Percentiles rank a stretch among this genome's conserved stretches.
These are phyloP conservation scores for Leiothrix lutea DNA, from an alignment of 2,113 vertebrate species.

Conservation along the genomic window DNA sequence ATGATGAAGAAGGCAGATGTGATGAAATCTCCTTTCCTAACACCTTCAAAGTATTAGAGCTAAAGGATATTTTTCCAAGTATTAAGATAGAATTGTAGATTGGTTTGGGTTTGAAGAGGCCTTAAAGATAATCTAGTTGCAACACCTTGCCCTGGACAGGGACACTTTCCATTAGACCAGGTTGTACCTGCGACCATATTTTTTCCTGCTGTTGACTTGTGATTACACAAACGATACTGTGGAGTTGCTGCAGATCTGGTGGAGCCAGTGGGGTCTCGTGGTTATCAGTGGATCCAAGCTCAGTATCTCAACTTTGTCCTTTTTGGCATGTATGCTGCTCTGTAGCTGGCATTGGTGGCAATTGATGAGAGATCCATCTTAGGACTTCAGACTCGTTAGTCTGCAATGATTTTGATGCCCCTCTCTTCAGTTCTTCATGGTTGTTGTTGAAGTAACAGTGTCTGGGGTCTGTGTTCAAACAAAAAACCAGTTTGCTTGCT, in stretches of 20 bases:
- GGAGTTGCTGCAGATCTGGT: neutral
- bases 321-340: fast-evolving
- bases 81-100: neutral
- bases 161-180: neutral
- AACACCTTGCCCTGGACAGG: neutral
- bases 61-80: neutral
- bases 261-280: neutral
- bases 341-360: neutral
- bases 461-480: neutral
- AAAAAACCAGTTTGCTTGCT: neutral
- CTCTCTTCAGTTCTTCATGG: neutral
- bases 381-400: neutral
- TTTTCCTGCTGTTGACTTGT: neutral
- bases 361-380: neutral
- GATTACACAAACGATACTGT: neutral
- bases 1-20: fast-evolving
- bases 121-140: neutral
- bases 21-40: neutral
- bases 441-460: neutral
- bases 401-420: neutral
- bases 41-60: neutral
- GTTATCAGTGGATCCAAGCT: neutral
- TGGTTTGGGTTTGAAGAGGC: neutral
- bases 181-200: neutral
- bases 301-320: neutral